These are phyloP conservation scores for Anadara kagoshimensis DNA, from an alignment of 1,140 invertebrate genomes.

Conservation along the genomic window DNA sequence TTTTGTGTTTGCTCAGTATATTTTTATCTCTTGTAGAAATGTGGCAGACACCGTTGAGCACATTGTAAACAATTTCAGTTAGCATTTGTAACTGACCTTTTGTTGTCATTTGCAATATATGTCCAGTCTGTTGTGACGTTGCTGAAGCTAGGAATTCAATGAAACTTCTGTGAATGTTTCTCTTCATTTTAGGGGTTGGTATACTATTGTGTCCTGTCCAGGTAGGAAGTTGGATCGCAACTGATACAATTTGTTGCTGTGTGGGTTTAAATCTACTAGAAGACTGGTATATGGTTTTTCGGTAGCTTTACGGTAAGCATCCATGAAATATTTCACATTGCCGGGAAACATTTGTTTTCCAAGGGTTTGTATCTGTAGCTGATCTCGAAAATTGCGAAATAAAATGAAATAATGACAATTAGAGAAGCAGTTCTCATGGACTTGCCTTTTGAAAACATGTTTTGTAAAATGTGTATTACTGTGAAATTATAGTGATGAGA, in stretches of 20 bases:
- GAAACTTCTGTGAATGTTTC: conserved; percentile 4
- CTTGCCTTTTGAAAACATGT: conserved; percentile 6
- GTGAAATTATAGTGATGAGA: background rate
- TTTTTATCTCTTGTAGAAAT: background rate
- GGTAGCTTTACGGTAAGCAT: conserved; percentile 29
- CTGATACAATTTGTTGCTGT: conserved; percentile 5
- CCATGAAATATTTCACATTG: conserved; percentile 19
- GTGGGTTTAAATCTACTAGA: conserved; percentile 14
- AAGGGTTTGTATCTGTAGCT: conserved; percentile 27
- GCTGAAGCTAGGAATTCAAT: conserved; percentile 16
- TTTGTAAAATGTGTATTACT: conserved; percentile 1
- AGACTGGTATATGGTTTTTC: conserved; percentile 11
- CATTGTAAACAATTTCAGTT: conserved; percentile 24
- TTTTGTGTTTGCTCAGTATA: conserved; percentile 10
- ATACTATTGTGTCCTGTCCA: conserved; percentile 25
- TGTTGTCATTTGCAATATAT: conserved; percentile 6
- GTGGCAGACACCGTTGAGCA: conserved; percentile 2
- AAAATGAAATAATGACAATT: conserved; percentile 23
- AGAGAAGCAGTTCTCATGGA: conserved; percentile 26
- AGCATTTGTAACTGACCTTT: conserved; percentile 19
- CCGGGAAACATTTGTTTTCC: conserved; percentile 38
- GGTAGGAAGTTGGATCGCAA: conserved; percentile 1
- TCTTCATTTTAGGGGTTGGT: conserved; percentile 14
- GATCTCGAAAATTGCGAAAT: conserved; percentile 5
- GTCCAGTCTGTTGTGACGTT: conserved; percentile 1